A percentile compares a stretch with the other conserved stretches of the same genome.
Conservation (phyloP, 1,140 invertebrate genomes). For the Archivesica marissinica region DNA sequence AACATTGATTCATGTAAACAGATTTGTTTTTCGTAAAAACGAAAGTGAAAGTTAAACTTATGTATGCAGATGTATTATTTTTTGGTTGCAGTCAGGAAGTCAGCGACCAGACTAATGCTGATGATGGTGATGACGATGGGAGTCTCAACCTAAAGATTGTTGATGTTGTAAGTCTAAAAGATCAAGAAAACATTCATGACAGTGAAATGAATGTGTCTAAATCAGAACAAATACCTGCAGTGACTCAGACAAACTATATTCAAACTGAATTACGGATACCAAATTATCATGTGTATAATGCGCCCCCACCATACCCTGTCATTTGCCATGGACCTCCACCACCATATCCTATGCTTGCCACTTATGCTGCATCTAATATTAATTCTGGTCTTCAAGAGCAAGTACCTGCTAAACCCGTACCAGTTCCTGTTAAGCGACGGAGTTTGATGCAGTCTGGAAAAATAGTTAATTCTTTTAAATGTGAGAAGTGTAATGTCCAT, state of each 20-base stretch:
- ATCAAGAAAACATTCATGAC: slow-evolving; percentile 42
- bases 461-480: slow-evolving; percentile 77
- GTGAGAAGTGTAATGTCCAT: slow-evolving; percentile 79
- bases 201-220: not conserved
- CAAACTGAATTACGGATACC: slow-evolving; percentile 12
- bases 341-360: not conserved
- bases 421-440: not conserved
- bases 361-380: not conserved
- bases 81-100: slow-evolving; percentile 32
- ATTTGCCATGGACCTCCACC: not conserved
- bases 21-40: no score
- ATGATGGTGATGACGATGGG: slow-evolving; percentile 54
- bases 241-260: not conserved
- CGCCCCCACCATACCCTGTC: not conserved
- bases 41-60: no score
- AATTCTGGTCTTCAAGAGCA: not conserved
- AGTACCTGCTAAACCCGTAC: not conserved
- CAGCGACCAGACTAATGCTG: not conserved
- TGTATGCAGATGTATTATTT: no score
- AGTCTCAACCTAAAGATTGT: slow-evolving; percentile 77
- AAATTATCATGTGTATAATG: not conserved
- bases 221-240: not conserved
- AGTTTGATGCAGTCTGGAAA: slow-evolving; percentile 5
- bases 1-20: no score
- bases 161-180: slow-evolving; percentile 75